Evolutionary conservation across 2,888 invertebrate genomes (phyloP).

Genomic region (Drosophila trichaetosa): DNA sequence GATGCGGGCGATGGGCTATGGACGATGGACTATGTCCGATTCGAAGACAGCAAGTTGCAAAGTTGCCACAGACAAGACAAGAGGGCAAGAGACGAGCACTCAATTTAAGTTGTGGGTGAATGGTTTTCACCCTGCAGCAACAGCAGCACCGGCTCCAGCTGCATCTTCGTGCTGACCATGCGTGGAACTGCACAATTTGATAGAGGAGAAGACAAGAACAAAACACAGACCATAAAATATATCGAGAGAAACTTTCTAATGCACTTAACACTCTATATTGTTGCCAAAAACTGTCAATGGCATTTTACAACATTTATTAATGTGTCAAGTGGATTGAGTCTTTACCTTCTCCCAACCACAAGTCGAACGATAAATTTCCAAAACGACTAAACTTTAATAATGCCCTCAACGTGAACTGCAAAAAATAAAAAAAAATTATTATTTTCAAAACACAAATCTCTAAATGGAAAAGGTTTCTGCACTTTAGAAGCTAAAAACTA

Average conservation of each 20-base stretch:
- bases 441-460: not conserved
- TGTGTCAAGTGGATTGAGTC: constrained; percentile 72
- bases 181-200: constrained; percentile 70
- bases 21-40: constrained; percentile 16
- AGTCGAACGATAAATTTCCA: constrained; percentile 27
- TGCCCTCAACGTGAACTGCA: not conserved
- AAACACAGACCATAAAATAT: constrained; percentile 33
- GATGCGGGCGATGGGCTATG: constrained; percentile 5
- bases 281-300: constrained; percentile 64
- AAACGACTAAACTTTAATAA: constrained; percentile 3
- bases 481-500: not conserved
- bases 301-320: constrained; percentile 76
- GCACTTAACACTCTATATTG: constrained; percentile 74
- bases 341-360: constrained; percentile 7
- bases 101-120: constrained; percentile 73
- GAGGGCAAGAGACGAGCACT: constrained; percentile 46
- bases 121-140: constrained; percentile 27
- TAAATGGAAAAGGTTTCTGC: not conserved
- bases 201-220: constrained; percentile 31
- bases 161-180: constrained; percentile 67
- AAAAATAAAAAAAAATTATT: not conserved
- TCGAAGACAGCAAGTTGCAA: constrained; percentile 63
- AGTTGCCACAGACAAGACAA: constrained; percentile 41
- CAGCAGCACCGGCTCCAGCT: constrained; percentile 22
- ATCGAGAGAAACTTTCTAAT: constrained; percentile 65